Evolutionary conservation across 2,113 vertebrate species (phyloP), one percentile per base, ranked within the genome.

Genomic region (Seriola quinqueradiata): DNA sequence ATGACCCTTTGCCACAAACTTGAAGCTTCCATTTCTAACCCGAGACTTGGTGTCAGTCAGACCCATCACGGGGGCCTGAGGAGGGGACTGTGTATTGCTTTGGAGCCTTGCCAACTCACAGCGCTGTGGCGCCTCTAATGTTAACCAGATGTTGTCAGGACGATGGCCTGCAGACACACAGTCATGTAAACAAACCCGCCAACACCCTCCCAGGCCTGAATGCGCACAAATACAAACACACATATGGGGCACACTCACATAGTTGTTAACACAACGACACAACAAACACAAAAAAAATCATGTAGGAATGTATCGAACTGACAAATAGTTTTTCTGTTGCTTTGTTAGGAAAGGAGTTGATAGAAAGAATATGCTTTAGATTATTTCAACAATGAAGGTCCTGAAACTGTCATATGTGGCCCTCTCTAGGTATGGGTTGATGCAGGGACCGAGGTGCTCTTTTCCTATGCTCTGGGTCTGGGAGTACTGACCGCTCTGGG

Each of bases 401-500:
- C 34, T 32, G 25, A 10, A 25, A 28, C 7, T 36, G 19, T 25
- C 40, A 36, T 52, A 11, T 69, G 25, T 5, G 9, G 1, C n/a
- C 36, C 55, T 66, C 75, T 92, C 4, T 85, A 98, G 98, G 95
- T 97, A 2, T 99, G 97, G 98, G 81, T 92, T 92, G 96, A 97
- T 5, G 98, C 97, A 0, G 96, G 95, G 25, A 97, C 95, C 1
- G 96, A 98, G 88, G 97, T 99, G 84, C 95, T 99, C 77, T 98
- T 97, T 91, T 97, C 97, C 36, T 97, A 96, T 0, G 96, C 96
- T 19, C 94, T 97, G 75, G 96, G 96, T 74, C 95, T 96, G 84
- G 98, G 98, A 2, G 97, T 97, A 19, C 93, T 98, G 59, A 97
- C 96, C 0, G 95, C 97, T 55, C 90, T 99, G 89, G 97, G 97